These are phyloP conservation scores for Myiagra hebetior DNA, from an alignment of 2,113 vertebrate genomes.

Conservation along the genomic window DNA sequence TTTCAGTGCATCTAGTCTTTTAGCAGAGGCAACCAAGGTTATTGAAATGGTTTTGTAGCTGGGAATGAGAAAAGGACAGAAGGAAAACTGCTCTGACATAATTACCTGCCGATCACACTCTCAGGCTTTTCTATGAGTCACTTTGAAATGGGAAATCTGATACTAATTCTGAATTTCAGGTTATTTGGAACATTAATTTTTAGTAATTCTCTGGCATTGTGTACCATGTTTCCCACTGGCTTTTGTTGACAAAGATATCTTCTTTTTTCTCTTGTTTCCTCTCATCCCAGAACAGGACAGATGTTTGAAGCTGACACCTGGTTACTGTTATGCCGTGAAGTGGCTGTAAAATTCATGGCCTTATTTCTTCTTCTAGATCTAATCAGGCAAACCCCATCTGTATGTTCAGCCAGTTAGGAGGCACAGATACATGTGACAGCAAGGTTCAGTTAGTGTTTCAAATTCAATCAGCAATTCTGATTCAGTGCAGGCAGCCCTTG, in stretches of 20 bases:
- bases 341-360: not conserved
- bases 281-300: not conserved
- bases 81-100: not conserved
- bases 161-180: not conserved
- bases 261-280: not conserved
- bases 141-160: not conserved
- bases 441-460: not conserved
- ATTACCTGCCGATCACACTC: not conserved
- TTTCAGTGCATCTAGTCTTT: not conserved
- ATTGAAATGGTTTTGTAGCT: not conserved
- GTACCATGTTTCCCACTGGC: not conserved
- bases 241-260: not conserved
- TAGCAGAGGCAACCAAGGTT: not conserved
- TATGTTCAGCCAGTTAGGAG: not conserved
- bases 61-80: not conserved
- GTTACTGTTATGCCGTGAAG: not conserved
- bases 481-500: not conserved
- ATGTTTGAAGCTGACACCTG: not conserved
- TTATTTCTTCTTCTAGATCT: not conserved
- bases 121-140: not conserved
- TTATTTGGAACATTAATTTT: not conserved
- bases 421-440: not conserved
- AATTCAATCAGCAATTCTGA: slow-evolving; percentile 6
- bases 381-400: not conserved
- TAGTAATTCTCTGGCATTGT: not conserved